Conservation (phyloP, 1,140 invertebrate species). For the Thaumatotibia leucotreta region DNA sequence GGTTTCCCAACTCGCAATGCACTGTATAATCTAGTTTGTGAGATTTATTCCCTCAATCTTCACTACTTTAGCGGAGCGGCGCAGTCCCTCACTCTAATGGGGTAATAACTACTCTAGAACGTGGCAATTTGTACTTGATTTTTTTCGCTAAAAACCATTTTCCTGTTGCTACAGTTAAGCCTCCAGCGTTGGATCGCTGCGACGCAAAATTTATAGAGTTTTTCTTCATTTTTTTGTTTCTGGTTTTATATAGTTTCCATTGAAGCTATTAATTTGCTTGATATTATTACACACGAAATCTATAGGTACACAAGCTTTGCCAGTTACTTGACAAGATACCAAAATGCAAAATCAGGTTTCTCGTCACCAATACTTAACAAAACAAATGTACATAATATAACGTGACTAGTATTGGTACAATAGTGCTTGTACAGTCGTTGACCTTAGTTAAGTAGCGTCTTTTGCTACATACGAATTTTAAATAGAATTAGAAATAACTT, state of each 20-base stretch:
- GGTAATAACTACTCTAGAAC: conserved; percentile 55
- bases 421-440: no score
- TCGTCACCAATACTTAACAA: no score
- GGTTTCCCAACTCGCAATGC: conserved; percentile 20
- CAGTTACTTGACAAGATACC: no score
- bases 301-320: no score
- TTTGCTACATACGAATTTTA: no score
- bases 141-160: conserved; percentile 46
- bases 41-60: conserved; percentile 51
- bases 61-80: conserved; percentile 30
- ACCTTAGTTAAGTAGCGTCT: no score
- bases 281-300: no score
- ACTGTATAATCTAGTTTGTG: conserved; percentile 30
- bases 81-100: conserved; percentile 51
- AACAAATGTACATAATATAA: no score
- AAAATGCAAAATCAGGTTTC: no score
- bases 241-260: not conserved
- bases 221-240: not conserved
- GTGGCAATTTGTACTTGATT: conserved; percentile 51
- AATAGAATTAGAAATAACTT: no score
- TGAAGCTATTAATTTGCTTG: no score
- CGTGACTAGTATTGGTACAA: no score
- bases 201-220: conserved; percentile 26
- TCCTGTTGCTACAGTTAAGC: conserved; percentile 24
- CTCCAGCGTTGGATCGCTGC: conserved; percentile 23